Percentiles rank a stretch among this genome's conserved stretches.
Conservation (phyloP, 2,113 vertebrate genomes). For the Myxocyprinus asiaticus region DNA sequence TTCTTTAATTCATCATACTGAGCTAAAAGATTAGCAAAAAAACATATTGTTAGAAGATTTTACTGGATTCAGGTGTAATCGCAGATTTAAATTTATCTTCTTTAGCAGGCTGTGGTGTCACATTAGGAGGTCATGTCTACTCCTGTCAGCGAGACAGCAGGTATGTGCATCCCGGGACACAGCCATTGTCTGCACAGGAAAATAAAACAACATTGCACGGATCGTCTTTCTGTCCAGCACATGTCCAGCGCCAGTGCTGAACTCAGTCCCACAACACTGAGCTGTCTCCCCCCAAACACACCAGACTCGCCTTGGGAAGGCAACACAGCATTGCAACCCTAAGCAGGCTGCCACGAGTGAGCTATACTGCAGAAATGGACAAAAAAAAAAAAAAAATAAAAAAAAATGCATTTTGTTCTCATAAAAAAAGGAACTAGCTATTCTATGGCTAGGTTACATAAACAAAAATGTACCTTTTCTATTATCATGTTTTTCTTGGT, state of each 20-base stretch:
- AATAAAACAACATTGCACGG: conserved; percentile 40
- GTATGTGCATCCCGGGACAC: conserved; percentile 37
- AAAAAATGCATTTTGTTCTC: too few relatives aligned
- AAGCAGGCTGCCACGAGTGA: background rate
- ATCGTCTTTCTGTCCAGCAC: conserved; percentile 33
- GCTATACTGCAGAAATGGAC: background rate
- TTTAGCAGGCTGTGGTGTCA: conserved; percentile 37
- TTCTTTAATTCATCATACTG: background rate
- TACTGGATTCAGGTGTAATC: conserved; percentile 44
- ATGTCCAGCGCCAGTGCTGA: conserved; percentile 22
- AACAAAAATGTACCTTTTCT: too few relatives aligned
- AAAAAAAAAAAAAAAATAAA: too few relatives aligned
- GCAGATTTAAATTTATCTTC: conserved; percentile 46
- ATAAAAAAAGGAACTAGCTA: too few relatives aligned
- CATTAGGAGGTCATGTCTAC: conserved; percentile 38
- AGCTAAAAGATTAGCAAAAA: background rate
- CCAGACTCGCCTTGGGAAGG: too few relatives aligned
- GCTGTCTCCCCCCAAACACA: background rate
- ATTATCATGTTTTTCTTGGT: too few relatives aligned
- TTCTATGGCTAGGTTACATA: too few relatives aligned
- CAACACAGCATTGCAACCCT: background rate
- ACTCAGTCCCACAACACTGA: conserved; percentile 8
- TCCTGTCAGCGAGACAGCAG: conserved; percentile 45
- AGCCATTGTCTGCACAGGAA: conserved; percentile 41
- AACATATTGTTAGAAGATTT: background rate